phyloP scores from a whole-genome alignment of 2,888 invertebrate species.

The Rotaria macrura region DNA sequence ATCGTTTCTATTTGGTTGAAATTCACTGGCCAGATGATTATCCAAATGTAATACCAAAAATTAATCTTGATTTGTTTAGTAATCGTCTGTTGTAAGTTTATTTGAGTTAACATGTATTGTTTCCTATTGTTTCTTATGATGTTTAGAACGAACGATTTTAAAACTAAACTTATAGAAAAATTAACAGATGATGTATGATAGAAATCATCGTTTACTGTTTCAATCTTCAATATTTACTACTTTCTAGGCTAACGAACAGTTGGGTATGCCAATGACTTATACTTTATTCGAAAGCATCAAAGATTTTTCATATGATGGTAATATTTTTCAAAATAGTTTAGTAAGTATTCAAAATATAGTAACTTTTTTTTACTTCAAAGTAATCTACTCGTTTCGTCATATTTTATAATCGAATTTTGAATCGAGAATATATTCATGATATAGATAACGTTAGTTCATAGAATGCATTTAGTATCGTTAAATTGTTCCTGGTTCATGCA shows the following conservation, averaged over 20 bases:
- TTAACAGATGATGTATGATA: constrained; percentile 35
- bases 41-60: constrained; percentile 67
- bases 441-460: too few relatives aligned
- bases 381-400: too few relatives aligned
- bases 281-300: constrained; percentile 80
- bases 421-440: too few relatives aligned
- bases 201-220: background rate
- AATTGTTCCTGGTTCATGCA: too few relatives aligned
- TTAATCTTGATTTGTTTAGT: constrained; percentile 81
- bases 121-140: too few relatives aligned
- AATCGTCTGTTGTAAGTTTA: constrained; percentile 76
- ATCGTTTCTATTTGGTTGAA: constrained; percentile 71
- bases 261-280: constrained; percentile 86
- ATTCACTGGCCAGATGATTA: constrained; percentile 75
- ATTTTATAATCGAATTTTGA: too few relatives aligned
- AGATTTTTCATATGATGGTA: constrained; percentile 61
- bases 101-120: background rate
- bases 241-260: constrained; percentile 61
- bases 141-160: constrained; percentile 61
- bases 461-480: too few relatives aligned
- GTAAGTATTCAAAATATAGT: background rate
- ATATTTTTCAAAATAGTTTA: background rate
- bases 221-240: background rate
- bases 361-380: too few relatives aligned
- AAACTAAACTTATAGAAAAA: constrained; percentile 57